phyloP scores from a whole-genome alignment of 2,113 vertebrate genomes.

The Bettongia penicillata region DNA sequence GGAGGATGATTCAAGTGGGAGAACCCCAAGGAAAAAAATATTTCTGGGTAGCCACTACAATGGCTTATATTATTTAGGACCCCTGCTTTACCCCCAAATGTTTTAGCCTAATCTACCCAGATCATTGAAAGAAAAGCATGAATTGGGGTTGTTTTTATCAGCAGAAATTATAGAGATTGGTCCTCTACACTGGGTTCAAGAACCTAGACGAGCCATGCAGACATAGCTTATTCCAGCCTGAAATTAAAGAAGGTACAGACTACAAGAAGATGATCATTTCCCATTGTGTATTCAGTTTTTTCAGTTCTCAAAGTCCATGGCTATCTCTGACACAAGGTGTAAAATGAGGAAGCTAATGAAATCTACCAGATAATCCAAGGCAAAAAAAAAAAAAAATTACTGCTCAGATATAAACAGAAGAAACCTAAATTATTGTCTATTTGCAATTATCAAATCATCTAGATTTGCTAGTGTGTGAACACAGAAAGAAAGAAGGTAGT shows the following conservation, averaged over 20 bases:
- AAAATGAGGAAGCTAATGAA: neutral
- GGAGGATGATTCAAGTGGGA: conserved; percentile 36
- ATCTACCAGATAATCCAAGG: neutral
- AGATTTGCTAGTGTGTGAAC: conserved; percentile 12
- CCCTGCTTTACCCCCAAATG: conserved; percentile 54
- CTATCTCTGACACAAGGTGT: neutral
- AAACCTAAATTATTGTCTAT: neutral
- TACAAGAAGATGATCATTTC: conserved; percentile 1
- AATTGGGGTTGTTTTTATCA: conserved; percentile 55
- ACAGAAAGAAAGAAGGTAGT: neutral
- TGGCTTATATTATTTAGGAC: conserved; percentile 75
- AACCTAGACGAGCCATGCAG: neutral
- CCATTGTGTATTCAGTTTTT: conserved; percentile 21
- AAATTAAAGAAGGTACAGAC: conserved; percentile 34
- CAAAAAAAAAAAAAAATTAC: neutral
- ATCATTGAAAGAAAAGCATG: conserved; percentile 71
- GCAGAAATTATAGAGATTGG: conserved; percentile 50
- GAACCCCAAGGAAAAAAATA: conserved; percentile 43
- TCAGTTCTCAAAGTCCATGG: neutral
- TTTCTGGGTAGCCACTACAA: neutral
- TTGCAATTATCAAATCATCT: conserved; percentile 1
- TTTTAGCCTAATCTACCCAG: conserved; percentile 75
- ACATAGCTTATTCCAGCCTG: neutral
- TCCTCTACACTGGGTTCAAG: conserved; percentile 54
- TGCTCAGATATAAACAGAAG: neutral